These are phyloP conservation scores for Jacana jacana DNA, from an alignment of 2,113 vertebrate genomes.

Conservation along the genomic window DNA sequence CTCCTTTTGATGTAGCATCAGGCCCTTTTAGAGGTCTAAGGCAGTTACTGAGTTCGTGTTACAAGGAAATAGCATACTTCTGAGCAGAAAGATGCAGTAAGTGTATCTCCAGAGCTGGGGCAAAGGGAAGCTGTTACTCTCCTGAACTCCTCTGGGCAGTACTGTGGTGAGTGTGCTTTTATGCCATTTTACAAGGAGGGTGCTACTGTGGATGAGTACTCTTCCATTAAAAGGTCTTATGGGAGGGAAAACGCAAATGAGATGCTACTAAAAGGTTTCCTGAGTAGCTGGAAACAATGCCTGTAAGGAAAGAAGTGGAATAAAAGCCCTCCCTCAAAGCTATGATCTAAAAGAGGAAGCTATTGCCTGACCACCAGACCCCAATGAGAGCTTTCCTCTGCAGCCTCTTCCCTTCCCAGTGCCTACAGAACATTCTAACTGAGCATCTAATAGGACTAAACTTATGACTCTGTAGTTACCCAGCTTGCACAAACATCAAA, in stretches of 20 bases:
- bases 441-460: background rate
- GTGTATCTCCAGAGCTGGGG: background rate
- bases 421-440: background rate
- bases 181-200: background rate
- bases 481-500: background rate
- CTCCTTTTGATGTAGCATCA: background rate
- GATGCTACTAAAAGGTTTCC: background rate
- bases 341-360: background rate
- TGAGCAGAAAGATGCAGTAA: background rate
- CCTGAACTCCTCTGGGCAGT: background rate
- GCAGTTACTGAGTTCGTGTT: background rate
- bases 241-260: no score
- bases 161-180: background rate
- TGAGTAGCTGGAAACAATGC: background rate
- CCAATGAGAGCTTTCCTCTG: background rate
- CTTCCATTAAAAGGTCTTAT: background rate
- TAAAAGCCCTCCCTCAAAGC: background rate
- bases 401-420: background rate
- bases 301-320: background rate
- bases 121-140: background rate
- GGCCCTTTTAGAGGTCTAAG: background rate
- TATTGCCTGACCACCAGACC: background rate
- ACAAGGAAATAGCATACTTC: background rate
- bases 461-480: fast-evolving
- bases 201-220: background rate